Conservation (phyloP, 2,888 invertebrate species). For the Aphodius granarius region DNA sequence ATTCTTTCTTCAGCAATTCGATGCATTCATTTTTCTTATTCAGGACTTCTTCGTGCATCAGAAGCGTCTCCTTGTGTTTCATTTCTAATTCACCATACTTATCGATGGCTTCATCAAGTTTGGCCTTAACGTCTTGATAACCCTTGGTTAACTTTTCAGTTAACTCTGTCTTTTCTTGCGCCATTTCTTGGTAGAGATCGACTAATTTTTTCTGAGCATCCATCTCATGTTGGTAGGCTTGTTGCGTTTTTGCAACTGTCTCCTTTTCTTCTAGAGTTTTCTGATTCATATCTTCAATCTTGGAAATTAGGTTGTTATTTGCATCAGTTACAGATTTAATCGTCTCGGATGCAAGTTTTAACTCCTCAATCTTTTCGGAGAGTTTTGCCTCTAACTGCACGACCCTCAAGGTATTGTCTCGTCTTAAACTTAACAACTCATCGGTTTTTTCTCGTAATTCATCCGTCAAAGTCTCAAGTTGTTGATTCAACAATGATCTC, state of each 20-base stretch:
- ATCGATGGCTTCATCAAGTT: conserved; percentile 75
- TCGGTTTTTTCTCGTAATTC: conserved; percentile 78
- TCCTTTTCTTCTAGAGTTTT: conserved; percentile 75
- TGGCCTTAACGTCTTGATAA: conserved; percentile 42
- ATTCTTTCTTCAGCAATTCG: conserved; percentile 72
- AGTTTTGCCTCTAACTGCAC: conserved; percentile 75
- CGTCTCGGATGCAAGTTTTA: conserved; percentile 70
- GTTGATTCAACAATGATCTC: conserved; percentile 71
- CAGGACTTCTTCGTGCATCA: conserved; percentile 66
- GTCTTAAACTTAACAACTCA: conserved; percentile 74
- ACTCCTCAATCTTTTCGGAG: conserved; percentile 77
- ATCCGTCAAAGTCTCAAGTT: conserved; percentile 75
- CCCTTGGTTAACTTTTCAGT: conserved; percentile 74
- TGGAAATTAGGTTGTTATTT: conserved; percentile 67
- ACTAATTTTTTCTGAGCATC: conserved; percentile 83
- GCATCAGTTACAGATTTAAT: conserved; percentile 69
- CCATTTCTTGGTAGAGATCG: conserved; percentile 79
- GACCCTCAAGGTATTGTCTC: conserved; percentile 69
- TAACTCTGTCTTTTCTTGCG: conserved; percentile 77
- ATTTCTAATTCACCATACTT: conserved; percentile 81
- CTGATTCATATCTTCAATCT: conserved; percentile 69
- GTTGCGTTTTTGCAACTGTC: conserved; percentile 60
- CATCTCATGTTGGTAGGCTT: conserved; percentile 79
- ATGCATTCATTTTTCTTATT: conserved; percentile 72
- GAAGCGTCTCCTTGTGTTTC: conserved; percentile 64